phyloP scores from a whole-genome alignment of 2,888 invertebrate genomes.

The Plusia festucae region DNA sequence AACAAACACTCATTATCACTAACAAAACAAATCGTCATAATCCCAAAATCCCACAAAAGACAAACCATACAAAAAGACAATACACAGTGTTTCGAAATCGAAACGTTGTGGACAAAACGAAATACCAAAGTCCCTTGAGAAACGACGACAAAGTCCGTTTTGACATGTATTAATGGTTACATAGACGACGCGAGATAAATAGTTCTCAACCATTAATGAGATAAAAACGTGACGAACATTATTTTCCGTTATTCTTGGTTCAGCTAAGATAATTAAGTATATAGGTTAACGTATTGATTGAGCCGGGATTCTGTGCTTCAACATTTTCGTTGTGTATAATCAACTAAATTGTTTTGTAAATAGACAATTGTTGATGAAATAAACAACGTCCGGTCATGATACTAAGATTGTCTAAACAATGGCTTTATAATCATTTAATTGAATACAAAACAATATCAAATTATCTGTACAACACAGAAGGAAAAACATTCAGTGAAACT shows the following conservation, averaged over 20 bases:
- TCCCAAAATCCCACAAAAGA: slow-evolving; percentile 51
- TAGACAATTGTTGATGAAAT: background rate
- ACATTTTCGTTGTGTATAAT: slow-evolving; percentile 9
- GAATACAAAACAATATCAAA: slow-evolving; percentile 38
- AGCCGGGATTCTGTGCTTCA: slow-evolving; percentile 26
- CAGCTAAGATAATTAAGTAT: slow-evolving; percentile 53
- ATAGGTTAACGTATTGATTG: slow-evolving; percentile 38
- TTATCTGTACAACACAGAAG: slow-evolving; percentile 36
- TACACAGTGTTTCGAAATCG: slow-evolving; percentile 67
- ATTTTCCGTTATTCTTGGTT: slow-evolving; percentile 65
- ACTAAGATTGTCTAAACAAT: background rate
- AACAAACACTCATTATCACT: slow-evolving; percentile 31
- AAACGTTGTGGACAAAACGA: slow-evolving; percentile 69
- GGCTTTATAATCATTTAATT: slow-evolving; percentile 25
- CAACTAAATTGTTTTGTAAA: background rate
- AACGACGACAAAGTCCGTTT: slow-evolving; percentile 68
- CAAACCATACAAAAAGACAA: slow-evolving; percentile 58
- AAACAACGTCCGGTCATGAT: slow-evolving; percentile 4
- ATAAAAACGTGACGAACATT: slow-evolving; percentile 77
- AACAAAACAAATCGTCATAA: slow-evolving; percentile 39
- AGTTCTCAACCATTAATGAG: slow-evolving; percentile 81
- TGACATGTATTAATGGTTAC: slow-evolving; percentile 83
- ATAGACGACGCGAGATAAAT: slow-evolving; percentile 82
- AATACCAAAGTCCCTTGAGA: slow-evolving; percentile 66
- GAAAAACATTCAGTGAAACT: slow-evolving; percentile 46